These are phyloP conservation scores for Tapera naevia DNA, from an alignment of 2,797 vertebrate genomes.

Conservation along the genomic window DNA sequence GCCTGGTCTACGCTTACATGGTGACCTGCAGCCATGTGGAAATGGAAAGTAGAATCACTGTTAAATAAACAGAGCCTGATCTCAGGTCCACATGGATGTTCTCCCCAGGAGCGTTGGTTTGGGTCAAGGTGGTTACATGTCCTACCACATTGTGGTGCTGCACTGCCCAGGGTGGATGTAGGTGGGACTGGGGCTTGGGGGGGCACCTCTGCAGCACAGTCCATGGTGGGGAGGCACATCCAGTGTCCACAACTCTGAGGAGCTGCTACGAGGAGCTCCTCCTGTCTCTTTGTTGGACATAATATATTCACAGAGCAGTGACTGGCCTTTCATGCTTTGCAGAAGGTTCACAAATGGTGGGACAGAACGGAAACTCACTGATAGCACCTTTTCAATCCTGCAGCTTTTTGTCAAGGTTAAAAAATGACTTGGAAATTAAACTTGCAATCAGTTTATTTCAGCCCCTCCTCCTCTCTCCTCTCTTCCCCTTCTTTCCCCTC, in stretches of 20 bases:
- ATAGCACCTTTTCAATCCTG: background rate
- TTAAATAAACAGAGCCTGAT: background rate
- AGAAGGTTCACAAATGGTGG: background rate
- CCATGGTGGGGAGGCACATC: background rate
- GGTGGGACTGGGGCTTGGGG: background rate
- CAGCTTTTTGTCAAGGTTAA: background rate
- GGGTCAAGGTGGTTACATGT: fast-evolving
- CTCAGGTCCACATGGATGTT: background rate
- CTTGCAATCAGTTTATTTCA: background rate
- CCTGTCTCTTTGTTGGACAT: background rate
- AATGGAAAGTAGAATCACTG: background rate
- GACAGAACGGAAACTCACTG: background rate
- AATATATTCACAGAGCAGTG: fast-evolving
- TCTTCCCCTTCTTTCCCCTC: background rate
- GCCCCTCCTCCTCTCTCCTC: background rate
- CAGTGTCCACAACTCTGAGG: background rate
- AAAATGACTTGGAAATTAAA: background rate
- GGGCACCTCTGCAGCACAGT: background rate
- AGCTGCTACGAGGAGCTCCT: background rate
- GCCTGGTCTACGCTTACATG: background rate
- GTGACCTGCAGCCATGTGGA: background rate
- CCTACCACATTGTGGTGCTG: background rate
- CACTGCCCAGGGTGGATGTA: background rate
- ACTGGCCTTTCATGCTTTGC: background rate
- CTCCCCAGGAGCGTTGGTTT: fast-evolving